These are phyloP conservation scores for Branchellion lobata DNA, from an alignment of 2,888 invertebrate genomes.

Conservation along the genomic window DNA sequence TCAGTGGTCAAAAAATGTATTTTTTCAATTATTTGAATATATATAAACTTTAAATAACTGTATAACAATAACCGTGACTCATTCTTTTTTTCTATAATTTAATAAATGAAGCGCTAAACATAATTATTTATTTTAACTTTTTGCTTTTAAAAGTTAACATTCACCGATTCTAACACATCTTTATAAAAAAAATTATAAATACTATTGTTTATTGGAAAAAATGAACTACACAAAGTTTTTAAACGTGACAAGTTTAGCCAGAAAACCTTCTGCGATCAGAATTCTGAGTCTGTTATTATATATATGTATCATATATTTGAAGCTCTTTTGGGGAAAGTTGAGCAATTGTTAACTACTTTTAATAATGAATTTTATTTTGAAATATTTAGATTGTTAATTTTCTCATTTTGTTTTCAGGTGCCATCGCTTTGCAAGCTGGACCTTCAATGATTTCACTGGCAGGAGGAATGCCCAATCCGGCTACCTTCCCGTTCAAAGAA, in stretches of 20 bases:
- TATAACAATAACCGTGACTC: no score
- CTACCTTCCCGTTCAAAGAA: constrained; percentile 57
- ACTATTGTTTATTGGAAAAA: background rate
- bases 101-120: no score
- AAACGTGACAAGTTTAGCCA: constrained; percentile 54
- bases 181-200: no score
- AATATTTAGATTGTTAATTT: background rate
- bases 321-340: background rate
- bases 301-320: no score
- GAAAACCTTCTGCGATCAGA: constrained; percentile 57
- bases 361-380: background rate
- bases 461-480: constrained; percentile 58
- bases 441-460: constrained; percentile 58
- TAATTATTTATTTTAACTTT: no score
- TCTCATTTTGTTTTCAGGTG: constrained; percentile 52
- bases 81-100: no score
- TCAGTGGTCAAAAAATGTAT: no score
- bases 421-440: constrained; percentile 55
- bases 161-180: no score
- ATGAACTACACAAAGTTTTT: constrained; percentile 58
- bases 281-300: constrained; percentile 56
- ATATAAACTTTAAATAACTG: no score
- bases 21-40: no score
- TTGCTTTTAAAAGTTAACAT: no score
- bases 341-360: background rate